Base-by-base conservation (phyloP, 1,140 invertebrate species). In the Cyclargus thomasi region DNA sequence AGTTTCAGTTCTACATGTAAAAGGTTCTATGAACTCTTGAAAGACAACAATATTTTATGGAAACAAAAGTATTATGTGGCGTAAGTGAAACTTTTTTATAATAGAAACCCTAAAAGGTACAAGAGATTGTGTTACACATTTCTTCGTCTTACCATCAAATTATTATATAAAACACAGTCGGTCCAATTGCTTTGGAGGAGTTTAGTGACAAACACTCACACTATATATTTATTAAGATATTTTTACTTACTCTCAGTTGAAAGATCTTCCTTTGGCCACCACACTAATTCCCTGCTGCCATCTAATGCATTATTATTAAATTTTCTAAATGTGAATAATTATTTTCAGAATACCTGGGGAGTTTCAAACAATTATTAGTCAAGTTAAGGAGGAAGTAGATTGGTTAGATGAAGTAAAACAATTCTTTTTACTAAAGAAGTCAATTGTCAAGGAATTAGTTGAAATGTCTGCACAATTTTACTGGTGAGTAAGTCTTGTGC, bases 1-100 rank as follows among this genome's bases (percentile, higher is more conserved):
- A 73, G 66, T 66, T 83, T 83, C 72, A 65, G 77, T 18, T 14
- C 71, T 1, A 81, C 81, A 63, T 81, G 76, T 55, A 81, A 76
- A 69, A 67, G 62, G 36, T 83, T 74, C 67, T 57, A 79, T 70
- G 71, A 75, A 7, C 64, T 77, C 8, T 64, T 83, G 5, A 69
- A 69, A 6, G 70, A 59, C 64, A 73, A 77, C 68, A 68, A 80
- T 36, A 72, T 47, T 22, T 67, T 82, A 14, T 82, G 81, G 81
- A 81, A 75, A 70, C 55, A 71, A 23, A 76, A 76, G 65, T 74
- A 77, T 53, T 76, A 74, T 63, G 16, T 68, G 47, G 53, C 57
- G 81, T 82, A 77, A 79, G 81, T 76, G 5, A 39, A 39, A 67
- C 7, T 63, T 8, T 39, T 39, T 39, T 6, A 8, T 7, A 8